Conservation (phyloP, 1,140 invertebrate species). For the Magallana gigas region DNA sequence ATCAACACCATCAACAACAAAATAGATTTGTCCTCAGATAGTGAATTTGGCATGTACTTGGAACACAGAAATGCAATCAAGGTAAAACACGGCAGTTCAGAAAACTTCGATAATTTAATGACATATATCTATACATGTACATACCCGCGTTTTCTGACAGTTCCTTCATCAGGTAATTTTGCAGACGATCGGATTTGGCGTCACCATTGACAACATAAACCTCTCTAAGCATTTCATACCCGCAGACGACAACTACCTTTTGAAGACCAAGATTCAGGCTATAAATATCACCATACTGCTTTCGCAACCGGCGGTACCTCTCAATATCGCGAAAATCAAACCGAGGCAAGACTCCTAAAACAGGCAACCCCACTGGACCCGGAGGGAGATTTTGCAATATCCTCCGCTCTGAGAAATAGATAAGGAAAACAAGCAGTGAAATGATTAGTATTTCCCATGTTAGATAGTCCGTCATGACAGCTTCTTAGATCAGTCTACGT, state of each 20-base stretch:
- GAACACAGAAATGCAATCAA: too few relatives aligned
- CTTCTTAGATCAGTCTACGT: too few relatives aligned
- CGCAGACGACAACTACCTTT: conserved; percentile 1
- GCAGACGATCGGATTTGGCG: not conserved
- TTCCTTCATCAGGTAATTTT: conserved; percentile 8
- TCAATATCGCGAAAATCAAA: not conserved
- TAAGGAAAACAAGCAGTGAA: too few relatives aligned
- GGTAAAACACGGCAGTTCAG: not conserved
- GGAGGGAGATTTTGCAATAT: not conserved
- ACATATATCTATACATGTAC: not conserved
- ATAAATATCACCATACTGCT: conserved; percentile 25
- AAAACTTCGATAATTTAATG: not conserved
- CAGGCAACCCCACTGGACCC: not conserved
- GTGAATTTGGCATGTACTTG: too few relatives aligned
- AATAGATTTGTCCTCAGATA: too few relatives aligned
- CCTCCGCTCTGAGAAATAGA: not conserved
- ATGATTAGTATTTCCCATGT: too few relatives aligned
- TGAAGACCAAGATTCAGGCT: not conserved
- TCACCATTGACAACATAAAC: not conserved
- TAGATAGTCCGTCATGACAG: too few relatives aligned
- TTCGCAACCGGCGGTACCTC: not conserved
- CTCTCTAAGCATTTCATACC: not conserved
- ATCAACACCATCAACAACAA: too few relatives aligned
- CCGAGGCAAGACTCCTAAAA: not conserved
- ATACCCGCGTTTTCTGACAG: not conserved